Base-by-base conservation (phyloP, 2,888 invertebrate genomes). In the Scaptomyza flava region DNA sequence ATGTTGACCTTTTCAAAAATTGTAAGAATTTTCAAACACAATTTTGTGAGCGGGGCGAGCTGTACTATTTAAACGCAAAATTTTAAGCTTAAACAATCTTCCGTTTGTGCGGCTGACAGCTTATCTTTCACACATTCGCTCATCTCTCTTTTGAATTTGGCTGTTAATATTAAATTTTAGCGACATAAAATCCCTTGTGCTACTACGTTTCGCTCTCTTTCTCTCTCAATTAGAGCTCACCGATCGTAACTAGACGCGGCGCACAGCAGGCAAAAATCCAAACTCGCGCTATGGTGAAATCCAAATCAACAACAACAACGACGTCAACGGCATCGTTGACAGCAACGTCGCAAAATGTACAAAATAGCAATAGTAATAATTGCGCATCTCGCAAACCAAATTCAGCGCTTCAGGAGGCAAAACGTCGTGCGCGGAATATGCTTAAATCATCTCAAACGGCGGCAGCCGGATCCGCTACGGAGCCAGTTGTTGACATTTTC, bases 261-360 rank as follows among this genome's bases (percentile, higher is more conserved):
- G 94, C 94, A 61, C 93, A 94, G 74, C 94, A 94, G 90, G 93
- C 94, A 58, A 94, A 94, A 92, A 94, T 94, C 53, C 94, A 94
- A 89, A 94, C 94, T 34, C 93, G 94, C 52, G 94, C 94, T 38
- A 94, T 94, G 94, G 92, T 93, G 27, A 93, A 91, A 69, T 87
- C 78, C 23, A 77, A 70, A 46, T 61, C 72, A 45, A 20, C 64
- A 23, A n/a, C 64, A 3, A 8, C 68, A 20, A 5, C 58, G 7
- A 7, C 69, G 36, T 41, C 47, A 9, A 7, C 79, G 46, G 53
- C 72, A 47, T 50, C 69, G 27, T 27, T 27, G 27, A 54, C 72
- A n/a, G 4, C 69, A 54, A 2, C 64, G 36, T 34, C 51, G 12
- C 30, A 59, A 14, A 64, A 41, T 52, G 33, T 12, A 33, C 38